Evolutionary conservation across 2,113 vertebrate genomes (phyloP).

Genomic region (Fukomys damarensis): DNA sequence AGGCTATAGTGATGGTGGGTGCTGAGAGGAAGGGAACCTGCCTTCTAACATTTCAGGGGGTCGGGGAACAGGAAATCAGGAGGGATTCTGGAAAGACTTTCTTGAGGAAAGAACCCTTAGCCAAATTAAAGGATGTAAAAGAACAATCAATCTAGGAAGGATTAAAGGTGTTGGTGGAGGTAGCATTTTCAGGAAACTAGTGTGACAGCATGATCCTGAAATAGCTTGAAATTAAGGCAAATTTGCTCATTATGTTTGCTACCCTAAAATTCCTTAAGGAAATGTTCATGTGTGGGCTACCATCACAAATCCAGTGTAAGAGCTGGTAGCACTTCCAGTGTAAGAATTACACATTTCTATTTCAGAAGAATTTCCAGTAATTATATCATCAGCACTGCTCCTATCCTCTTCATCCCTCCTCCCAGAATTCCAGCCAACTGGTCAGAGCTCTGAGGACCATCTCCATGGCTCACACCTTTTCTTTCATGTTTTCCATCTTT

Average conservation of each 20-base stretch:
- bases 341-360: not conserved
- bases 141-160: not conserved
- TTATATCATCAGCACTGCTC: rapidly evolving
- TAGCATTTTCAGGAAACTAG: rapidly evolving
- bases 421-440: not conserved
- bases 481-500: not conserved
- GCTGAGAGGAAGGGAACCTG: rapidly evolving
- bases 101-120: not conserved
- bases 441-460: rapidly evolving
- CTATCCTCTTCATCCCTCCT: rapidly evolving
- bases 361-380: not conserved
- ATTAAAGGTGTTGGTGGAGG: rapidly evolving
- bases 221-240: not conserved
- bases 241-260: not conserved
- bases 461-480: not conserved
- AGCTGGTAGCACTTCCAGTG: not conserved
- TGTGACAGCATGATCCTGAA: not conserved
- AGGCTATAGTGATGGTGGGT: rapidly evolving
- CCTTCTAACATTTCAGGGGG: not conserved
- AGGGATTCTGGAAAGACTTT: not conserved
- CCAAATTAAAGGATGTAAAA: not conserved
- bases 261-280: not conserved
- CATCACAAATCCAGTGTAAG: not conserved
- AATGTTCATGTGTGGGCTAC: not conserved
- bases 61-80: too few species aligned